Conservation (phyloP, 2,888 invertebrate species). For the Deroplatys truncata region DNA sequence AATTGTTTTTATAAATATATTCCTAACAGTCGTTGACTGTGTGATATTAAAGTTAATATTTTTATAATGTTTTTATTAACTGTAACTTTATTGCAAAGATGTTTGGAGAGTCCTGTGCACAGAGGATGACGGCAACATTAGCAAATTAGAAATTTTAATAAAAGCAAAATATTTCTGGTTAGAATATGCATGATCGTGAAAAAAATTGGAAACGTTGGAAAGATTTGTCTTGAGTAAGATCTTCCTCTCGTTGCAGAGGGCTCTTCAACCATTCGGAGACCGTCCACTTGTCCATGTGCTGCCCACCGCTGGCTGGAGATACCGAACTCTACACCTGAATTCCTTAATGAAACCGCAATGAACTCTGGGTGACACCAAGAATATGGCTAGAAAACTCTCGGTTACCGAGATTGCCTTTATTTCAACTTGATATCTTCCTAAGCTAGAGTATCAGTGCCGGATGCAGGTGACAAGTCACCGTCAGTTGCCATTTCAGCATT, state of each 20-base stretch:
- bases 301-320: slow-evolving; percentile 27
- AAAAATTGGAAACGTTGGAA: background rate
- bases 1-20: background rate
- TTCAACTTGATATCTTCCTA: background rate
- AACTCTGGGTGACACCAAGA: background rate
- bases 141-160: background rate
- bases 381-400: slow-evolving; percentile 13
- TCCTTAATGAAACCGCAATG: slow-evolving; percentile 21
- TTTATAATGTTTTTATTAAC: background rate
- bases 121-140: background rate
- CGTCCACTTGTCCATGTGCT: background rate
- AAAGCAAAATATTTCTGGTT: background rate
- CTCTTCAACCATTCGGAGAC: slow-evolving; percentile 22
- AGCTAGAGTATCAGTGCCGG: background rate
- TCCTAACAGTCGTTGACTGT: background rate
- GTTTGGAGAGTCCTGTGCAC: slow-evolving; percentile 30
- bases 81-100: background rate
- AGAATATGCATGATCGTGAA: background rate
- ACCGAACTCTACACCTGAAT: slow-evolving; percentile 35
- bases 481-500: background rate
- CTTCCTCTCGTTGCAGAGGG: slow-evolving; percentile 27
- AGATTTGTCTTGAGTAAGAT: background rate
- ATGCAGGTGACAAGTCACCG: background rate
- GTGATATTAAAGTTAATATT: background rate
- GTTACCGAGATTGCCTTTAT: slow-evolving; percentile 11